Evolutionary conservation across 2,888 invertebrate species (phyloP), one percentile per base, ranked within the genome.

Genomic region (Polia nebulosa): DNA sequence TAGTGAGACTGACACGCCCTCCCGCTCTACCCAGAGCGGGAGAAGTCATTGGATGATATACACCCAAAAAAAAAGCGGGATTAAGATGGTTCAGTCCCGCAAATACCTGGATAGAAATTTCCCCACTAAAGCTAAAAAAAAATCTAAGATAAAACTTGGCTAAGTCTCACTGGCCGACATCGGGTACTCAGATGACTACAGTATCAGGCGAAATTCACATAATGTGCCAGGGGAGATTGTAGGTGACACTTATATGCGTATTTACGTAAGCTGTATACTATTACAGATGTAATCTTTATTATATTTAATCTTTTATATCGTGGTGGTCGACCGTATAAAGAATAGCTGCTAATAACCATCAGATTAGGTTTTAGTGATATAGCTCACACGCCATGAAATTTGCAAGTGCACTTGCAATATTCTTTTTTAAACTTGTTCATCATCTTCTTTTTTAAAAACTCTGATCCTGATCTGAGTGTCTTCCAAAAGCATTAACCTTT

Each of bases 201-300:
- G 41, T 72, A 11, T 72, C 72, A 17, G 34, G 13, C 58, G 22
- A 29, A 55, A 39, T 78, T 72, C 55, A 45, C 34, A 36, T 51
- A 45, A 36, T 32, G 20, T 45, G 9, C 4, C n/a, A 36, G 9
- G 25, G 9, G 13, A 44, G 51, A 63, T 63, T 36, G 9, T 4
- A 41, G 11, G 22, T 5, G 29, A 44, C 13, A 52, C 49, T 0
- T 36, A 22, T 11, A 13, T 41, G 4, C 25, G n/a, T n/a, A n/a
- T n/a, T n/a, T n/a, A n/a, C n/a, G 27, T 60, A 25, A 39, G 15
- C 20, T 5, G 36, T n/a, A 2, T 41, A 27, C 8, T 49, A 41
- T 41, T 51, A 36, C 51, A 29, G 0, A n/a, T 25, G 2, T 51
- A 9, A 44, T 51, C 34, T 74, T 44, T 51, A 17, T 22, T 41